A percentile compares a stretch with the other conserved stretches of the same genome.
phyloP scores from a whole-genome alignment of 1,140 invertebrate species.

The Neotoxoptera formosana region DNA sequence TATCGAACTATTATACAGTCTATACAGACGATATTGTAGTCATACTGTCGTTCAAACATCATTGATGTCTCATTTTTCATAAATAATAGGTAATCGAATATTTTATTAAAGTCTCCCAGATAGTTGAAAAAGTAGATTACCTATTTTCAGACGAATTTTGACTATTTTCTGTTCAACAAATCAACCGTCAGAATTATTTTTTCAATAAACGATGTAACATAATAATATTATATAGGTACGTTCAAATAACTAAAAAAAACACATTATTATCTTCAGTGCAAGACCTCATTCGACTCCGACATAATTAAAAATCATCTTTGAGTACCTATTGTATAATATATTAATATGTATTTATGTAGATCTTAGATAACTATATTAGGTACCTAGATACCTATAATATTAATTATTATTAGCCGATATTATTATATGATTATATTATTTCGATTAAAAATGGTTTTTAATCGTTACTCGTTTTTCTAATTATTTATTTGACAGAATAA shows the following conservation, averaged over 20 bases:
- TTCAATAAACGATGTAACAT: background rate
- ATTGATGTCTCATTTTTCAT: background rate
- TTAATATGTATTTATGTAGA: background rate
- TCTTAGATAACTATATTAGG: background rate
- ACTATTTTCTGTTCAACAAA: background rate
- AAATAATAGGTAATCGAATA: background rate
- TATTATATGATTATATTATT: background rate
- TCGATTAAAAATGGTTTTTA: background rate
- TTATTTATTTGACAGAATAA: constrained; percentile 8
- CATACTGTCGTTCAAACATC: no score
- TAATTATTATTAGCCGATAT: background rate
- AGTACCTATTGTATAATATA: no score
- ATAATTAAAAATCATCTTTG: background rate
- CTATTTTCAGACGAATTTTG: background rate
- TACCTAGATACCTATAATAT: no score
- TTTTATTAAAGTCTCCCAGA: background rate
- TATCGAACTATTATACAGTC: no score
- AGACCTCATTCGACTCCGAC: background rate
- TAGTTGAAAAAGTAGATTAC: background rate
- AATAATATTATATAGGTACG: no score
- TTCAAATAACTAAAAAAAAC: no score
- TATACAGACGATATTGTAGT: no score
- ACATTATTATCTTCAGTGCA: no score
- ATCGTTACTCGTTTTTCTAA: background rate
- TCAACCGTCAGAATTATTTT: background rate